phyloP scores from a whole-genome alignment of 2,113 vertebrate genomes.

The Apodemus sylvaticus region DNA sequence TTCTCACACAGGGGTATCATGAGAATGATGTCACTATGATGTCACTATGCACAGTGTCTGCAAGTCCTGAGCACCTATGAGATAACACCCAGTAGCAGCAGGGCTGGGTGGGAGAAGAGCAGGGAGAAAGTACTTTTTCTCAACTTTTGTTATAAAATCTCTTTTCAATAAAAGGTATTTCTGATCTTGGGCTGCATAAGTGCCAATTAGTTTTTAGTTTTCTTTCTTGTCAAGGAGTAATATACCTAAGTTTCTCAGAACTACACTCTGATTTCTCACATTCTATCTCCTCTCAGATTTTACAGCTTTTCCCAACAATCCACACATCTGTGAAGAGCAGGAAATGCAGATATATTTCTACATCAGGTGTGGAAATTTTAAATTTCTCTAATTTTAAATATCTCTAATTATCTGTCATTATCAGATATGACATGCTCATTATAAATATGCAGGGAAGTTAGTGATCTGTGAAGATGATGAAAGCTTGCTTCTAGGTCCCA shows the following conservation, averaged over 20 bases:
- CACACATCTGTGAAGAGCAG: not conserved
- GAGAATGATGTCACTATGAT: not conserved
- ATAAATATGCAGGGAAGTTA: not conserved
- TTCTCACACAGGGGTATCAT: not conserved
- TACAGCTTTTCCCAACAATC: not conserved
- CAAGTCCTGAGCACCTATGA: too few relatives aligned
- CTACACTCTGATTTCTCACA: not conserved
- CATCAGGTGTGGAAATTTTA: not conserved
- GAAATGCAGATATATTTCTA: not conserved
- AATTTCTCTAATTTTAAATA: not conserved
- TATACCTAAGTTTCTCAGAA: not conserved
- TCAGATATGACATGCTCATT: constrained; percentile 6
- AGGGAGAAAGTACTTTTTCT: not conserved
- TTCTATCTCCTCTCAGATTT: not conserved
- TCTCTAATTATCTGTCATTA: not conserved
- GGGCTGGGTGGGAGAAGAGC: not conserved
- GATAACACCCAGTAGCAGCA: not conserved
- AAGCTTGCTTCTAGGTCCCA: not conserved
- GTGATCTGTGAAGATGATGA: constrained; percentile 18
- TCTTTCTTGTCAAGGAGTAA: not conserved
- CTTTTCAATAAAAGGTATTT: not conserved
- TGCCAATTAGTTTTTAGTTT: not conserved
- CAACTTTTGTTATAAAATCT: not conserved
- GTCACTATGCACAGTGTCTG: not conserved
- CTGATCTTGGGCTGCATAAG: not conserved